Base-by-base conservation (phyloP, 1,140 invertebrate species). In the Pseudomyrmex pallidus region DNA sequence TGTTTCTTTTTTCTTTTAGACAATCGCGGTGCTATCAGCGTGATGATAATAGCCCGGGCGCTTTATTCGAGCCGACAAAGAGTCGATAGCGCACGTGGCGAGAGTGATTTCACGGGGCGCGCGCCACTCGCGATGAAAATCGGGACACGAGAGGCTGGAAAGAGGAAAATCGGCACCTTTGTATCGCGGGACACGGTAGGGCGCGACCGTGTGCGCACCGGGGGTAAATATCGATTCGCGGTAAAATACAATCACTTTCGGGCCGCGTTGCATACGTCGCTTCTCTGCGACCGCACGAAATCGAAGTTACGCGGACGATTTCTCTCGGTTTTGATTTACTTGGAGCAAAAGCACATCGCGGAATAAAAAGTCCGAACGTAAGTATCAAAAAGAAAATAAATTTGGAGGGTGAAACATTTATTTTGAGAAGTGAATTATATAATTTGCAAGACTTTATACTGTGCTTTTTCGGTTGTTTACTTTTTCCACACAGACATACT, bases 121-220 rank as follows among this genome's bases (percentile, higher is more conserved):
- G 46, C 73, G 35, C 17, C 54, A 61, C 64, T 78, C 76, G 66
- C 44, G 76, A 72, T 80, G 66, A 80, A 76, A 80, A 72, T 72
- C 66, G 54, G 76, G 52, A 80, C 54, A 61, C 44, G 66, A 72
- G 76, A 80, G 74, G 62, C 62, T 44, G 64, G 50, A 67, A 35
- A 77, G 74, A 67, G 76, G 44, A 59, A 80, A 72, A 80, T 80
- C 76, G 76, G 66, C 76, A 80, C 66, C 66, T 80, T 80, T 72
- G 64, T 80, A 72, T 5, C 13, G 22, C 56, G 22, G 66, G 7
- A 13, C 44, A 72, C 54, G 20, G 67, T 59, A 59, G 76, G 54
- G 44, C n/a, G 62, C 62, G 74, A 77, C 63, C 35, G 25, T 22
- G 50, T 35, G 13, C 70, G 15, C 48, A 54, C 8, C 61, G 25